Base-by-base conservation (phyloP, 2,888 invertebrate genomes). In the Lasioglossum leucozonium region DNA sequence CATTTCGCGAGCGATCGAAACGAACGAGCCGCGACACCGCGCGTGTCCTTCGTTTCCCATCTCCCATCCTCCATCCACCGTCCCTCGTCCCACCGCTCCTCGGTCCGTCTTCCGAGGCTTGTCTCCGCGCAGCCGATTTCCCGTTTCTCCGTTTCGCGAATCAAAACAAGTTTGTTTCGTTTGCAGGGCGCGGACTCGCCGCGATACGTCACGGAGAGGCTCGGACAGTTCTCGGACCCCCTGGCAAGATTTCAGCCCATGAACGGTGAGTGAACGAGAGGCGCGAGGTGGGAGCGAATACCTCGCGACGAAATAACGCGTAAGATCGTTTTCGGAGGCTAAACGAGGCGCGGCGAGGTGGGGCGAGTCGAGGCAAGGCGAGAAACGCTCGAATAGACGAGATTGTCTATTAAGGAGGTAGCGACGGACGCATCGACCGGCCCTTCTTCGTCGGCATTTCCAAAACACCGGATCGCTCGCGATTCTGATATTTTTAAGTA, bases 221-320 rank as follows among this genome's bases (percentile, higher is more conserved):
- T 96, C 77, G 95, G 95, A 81, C 95, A 95, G 90, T 95, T 96
- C 92, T 95, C 95, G 79, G 96, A 96, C 90, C 95, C 95, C 78
- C 93, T 95, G 88, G 95, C 95, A 88, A 95, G 95, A 94, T 96
- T 96, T 94, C 95, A 96, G 90, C 94, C 95, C 81, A 94, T 95
- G 88, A 95, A 94, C 91, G 95, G 96, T 96, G 93, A 95, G 96
- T 95, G 77, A 84, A 62, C 62, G 30, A 30, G 62, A 62, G 62
- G 18, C 0, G 8, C 30, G 30, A 13, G 62, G 30, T 62, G 16
- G 62, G 2, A 62, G 62, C 62, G 51, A 51, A 72, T 74, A 71
- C 62, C n/a, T n/a, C n/a, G n/a, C 72, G n/a, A 77, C 51, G 69
- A 67, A 67, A 67, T 37, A 67, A 67, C 67, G 67, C 5, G 37